Evolutionary conservation across 2,113 vertebrate genomes (phyloP), one percentile per base, ranked within the genome.

Genomic region (Nothoprocta pentlandii): DNA sequence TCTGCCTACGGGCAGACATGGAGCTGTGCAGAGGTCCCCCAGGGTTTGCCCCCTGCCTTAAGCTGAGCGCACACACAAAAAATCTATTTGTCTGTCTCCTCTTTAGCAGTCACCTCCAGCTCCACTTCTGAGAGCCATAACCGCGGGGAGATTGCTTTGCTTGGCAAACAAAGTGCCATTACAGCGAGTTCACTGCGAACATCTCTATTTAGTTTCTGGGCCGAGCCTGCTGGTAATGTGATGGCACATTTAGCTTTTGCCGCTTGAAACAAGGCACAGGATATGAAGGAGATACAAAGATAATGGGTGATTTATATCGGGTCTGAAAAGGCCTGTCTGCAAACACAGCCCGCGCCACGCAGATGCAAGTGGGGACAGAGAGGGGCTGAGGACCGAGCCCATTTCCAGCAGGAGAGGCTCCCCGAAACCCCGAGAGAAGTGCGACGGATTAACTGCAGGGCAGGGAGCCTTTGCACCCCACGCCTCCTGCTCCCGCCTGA

Each of bases 71-170:
- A 71, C 32, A 44, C n/a, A 41, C 87, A 49, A 11, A 68, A 77
- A 49, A 46, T 2, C 39, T 4, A 21, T 44, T 58, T 2, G 19
- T 42, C 81, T 59, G 47, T 46, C 87, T 94, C 82, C 80, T 87
- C 44, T 86, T 96, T 68, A 94, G 91, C 84, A 94, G 92, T 86
- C 94, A 93, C 92, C 94, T 92, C 92, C 92, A 89, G 68, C 87
- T 80, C 56, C 64, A 11, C 90, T 76, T 85, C 63, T 36, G 83
- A 36, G 79, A 49, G 67, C 94, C 77, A 8, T 44, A 67, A 58
- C 93, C 56, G 53, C 69, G 44, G 2, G 23, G 80, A 95, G 93
- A 46, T 81, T 68, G 88, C 83, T 71, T 78, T 41, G 62, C 94
- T 89, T 66, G 90, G 92, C 92, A 97, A 96, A 95, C 90, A 84